Percentiles rank a stretch among this genome's conserved stretches.
Conservation (phyloP, 2,797 vertebrate species). For the Aselliscus stoliczkanus region DNA sequence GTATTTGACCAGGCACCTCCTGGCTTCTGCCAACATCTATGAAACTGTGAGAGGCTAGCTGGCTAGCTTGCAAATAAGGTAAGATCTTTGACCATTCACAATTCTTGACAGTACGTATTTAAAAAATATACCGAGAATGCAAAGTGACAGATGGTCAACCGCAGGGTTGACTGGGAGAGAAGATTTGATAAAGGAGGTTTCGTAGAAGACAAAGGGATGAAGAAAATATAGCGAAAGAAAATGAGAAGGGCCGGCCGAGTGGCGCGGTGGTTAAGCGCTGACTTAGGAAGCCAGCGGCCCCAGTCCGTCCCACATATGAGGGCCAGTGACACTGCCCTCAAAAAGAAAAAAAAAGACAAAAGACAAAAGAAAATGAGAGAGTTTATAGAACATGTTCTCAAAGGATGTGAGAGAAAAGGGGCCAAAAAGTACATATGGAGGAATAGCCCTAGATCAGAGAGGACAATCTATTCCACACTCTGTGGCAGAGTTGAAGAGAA, state of each 20-base stretch:
- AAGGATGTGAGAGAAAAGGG: neutral
- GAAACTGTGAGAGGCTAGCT: neutral
- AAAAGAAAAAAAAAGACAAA: too few relatives aligned
- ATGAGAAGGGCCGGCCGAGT: too few relatives aligned
- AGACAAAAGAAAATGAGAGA: neutral
- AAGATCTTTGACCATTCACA: neutral
- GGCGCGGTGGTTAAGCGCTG: too few relatives aligned
- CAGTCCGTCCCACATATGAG: too few relatives aligned
- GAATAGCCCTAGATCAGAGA: neutral
- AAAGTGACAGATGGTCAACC: neutral
- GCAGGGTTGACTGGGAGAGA: neutral
- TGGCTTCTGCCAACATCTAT: neutral
- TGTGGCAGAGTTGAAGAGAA: neutral
- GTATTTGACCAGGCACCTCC: neutral
- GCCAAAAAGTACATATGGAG: neutral
- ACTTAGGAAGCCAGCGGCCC: too few relatives aligned
- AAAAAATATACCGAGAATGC: neutral
- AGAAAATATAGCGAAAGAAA: neutral
- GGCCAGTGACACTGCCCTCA: too few relatives aligned
- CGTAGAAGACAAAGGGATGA: neutral
- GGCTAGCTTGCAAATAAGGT: neutral
- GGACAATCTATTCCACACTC: neutral
- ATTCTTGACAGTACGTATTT: neutral
- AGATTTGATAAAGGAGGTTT: neutral
- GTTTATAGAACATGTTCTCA: neutral